Evolutionary conservation across 2,797 vertebrate genomes (phyloP).

Genomic region (Masticophis lateralis): DNA sequence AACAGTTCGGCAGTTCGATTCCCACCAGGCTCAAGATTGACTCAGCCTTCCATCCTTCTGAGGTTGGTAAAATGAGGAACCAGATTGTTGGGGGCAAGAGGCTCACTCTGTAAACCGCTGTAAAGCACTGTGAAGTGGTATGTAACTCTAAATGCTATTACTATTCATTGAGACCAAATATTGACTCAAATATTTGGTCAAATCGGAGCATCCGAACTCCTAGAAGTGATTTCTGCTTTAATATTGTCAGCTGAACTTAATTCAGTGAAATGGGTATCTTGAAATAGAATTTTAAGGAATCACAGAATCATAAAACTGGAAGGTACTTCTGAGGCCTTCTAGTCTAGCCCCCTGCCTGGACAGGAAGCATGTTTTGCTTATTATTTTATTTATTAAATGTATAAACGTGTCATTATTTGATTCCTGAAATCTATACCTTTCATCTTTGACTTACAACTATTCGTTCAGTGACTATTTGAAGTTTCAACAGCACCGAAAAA

Average conservation of each 20-base stretch:
- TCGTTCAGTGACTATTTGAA: too few relatives aligned
- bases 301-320: not conserved
- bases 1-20: too few relatives aligned
- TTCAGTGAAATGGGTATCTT: not conserved
- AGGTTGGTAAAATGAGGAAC: too few relatives aligned
- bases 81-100: too few relatives aligned
- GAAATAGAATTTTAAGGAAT: not conserved
- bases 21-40: too few relatives aligned
- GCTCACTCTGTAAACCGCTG: too few relatives aligned
- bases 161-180: rapidly evolving
- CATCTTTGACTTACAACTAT: too few relatives aligned
- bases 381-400: too few relatives aligned
- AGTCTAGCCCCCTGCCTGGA: not conserved
- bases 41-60: too few relatives aligned
- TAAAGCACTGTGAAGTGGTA: too few relatives aligned
- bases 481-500: too few relatives aligned
- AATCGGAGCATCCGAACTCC: not conserved
- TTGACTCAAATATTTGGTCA: not conserved
- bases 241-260: not conserved
- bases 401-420: not conserved
- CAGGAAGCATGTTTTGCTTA: not conserved
- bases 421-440: not conserved
- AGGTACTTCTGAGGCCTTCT: not conserved
- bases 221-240: not conserved
- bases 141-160: too few relatives aligned